phyloP scores from a whole-genome alignment of 2,113 vertebrate genomes.

The Todiramphus saurophagus region DNA sequence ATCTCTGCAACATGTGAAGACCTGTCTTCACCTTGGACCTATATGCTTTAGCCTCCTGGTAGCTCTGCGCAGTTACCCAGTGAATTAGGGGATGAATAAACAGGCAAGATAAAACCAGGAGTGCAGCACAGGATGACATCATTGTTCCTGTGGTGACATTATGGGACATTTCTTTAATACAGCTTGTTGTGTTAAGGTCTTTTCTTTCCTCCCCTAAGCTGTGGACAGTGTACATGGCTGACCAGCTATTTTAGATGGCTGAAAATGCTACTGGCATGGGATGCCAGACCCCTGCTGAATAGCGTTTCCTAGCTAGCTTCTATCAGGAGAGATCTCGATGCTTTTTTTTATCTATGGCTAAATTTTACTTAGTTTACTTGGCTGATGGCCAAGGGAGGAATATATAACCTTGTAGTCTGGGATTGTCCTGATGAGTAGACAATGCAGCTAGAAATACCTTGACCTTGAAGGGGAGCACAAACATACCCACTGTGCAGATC shows the following conservation, averaged over 20 bases:
- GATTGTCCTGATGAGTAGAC: background rate
- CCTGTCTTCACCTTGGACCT: background rate
- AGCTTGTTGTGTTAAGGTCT: background rate
- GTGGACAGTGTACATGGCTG: background rate
- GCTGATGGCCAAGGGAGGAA: background rate
- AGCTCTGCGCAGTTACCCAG: background rate
- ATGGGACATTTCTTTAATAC: background rate
- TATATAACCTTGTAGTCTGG: background rate
- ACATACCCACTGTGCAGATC: background rate
- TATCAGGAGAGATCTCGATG: background rate
- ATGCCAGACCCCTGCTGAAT: background rate
- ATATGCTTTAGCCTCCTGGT: background rate
- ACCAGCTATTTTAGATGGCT: background rate
- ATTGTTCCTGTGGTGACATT: background rate
- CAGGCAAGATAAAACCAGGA: background rate
- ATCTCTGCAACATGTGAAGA: background rate
- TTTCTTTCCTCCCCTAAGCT: background rate
- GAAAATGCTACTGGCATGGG: background rate
- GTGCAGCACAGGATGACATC: background rate
- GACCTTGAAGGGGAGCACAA: background rate
- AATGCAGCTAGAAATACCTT: background rate
- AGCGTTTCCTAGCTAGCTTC: background rate
- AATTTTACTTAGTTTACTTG: background rate
- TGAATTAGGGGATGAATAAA: background rate
- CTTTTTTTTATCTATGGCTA: background rate